phyloP scores from a whole-genome alignment of 2,888 invertebrate genomes.

The Gari tellinella region DNA sequence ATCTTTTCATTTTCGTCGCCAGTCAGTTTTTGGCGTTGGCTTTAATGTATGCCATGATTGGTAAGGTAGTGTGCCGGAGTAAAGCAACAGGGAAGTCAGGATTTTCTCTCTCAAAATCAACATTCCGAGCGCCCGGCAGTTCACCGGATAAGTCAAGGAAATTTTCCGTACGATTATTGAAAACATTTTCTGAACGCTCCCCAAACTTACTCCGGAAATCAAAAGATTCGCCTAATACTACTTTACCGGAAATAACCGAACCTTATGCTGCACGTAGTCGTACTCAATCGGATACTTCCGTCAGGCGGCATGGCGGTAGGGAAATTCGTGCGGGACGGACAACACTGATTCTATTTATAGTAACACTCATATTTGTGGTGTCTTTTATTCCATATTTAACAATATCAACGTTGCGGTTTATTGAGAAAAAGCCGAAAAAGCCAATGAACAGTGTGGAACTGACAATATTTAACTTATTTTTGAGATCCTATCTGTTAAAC shows the following conservation, averaged over 20 bases:
- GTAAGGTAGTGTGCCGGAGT: slow-evolving; percentile 41
- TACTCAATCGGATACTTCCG: slow-evolving; percentile 42
- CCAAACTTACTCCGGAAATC: slow-evolving; percentile 22
- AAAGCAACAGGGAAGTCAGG: not conserved
- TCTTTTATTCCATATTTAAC: slow-evolving; percentile 69
- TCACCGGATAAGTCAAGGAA: slow-evolving; percentile 10
- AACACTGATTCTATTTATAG: slow-evolving; percentile 67
- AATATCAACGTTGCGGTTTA: slow-evolving; percentile 59
- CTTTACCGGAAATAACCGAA: slow-evolving; percentile 35
- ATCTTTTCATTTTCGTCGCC: slow-evolving; percentile 49
- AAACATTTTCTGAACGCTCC: slow-evolving; percentile 41
- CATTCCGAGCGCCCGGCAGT: not conserved
- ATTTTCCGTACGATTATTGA: slow-evolving; percentile 35
- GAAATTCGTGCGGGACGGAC: slow-evolving; percentile 61
- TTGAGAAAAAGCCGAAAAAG: slow-evolving; percentile 34
- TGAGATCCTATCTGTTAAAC: slow-evolving; percentile 64
- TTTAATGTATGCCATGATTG: slow-evolving; percentile 61
- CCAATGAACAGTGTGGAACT: slow-evolving; percentile 41
- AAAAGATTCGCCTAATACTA: slow-evolving; percentile 2
- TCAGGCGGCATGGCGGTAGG: slow-evolving; percentile 55
- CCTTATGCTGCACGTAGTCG: slow-evolving; percentile 27
- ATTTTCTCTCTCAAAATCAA: not conserved
- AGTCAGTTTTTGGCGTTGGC: slow-evolving; percentile 54
- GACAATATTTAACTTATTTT: slow-evolving; percentile 60
- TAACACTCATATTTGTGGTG: slow-evolving; percentile 65